Evolutionary conservation across 2,888 invertebrate genomes (phyloP).

Genomic region (Drosophila leonis): DNA sequence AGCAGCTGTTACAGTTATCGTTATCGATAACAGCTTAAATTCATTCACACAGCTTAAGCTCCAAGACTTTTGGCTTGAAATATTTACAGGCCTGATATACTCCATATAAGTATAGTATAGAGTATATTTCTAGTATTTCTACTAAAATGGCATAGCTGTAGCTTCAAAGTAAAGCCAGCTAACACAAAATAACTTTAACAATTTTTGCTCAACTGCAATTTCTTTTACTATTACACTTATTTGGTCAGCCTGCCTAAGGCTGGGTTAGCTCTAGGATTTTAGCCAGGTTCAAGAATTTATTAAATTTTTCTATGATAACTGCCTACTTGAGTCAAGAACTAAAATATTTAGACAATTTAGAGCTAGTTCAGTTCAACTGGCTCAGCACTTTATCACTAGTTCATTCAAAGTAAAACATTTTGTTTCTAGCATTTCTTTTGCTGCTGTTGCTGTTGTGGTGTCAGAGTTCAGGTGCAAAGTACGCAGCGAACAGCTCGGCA

Average conservation of each 20-base stretch:
- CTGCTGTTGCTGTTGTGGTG: neutral
- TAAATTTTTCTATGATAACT: neutral
- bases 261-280: accelerated
- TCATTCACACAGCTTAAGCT: neutral
- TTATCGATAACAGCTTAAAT: neutral
- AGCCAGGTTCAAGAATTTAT: neutral
- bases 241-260: neutral
- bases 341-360: neutral
- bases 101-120: neutral
- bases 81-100: neutral
- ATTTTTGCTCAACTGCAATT: neutral
- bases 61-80: neutral
- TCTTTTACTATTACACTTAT: neutral
- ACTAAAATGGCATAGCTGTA: neutral
- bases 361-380: slow-evolving; percentile 17
- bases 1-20: neutral
- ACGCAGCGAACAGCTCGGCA: neutral
- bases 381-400: slow-evolving; percentile 1
- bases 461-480: slow-evolving; percentile 36
- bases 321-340: too few species aligned
- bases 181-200: neutral
- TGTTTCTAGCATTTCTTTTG: neutral
- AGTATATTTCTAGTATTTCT: neutral
- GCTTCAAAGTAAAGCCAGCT: neutral
- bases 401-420: slow-evolving; percentile 4